Base-by-base conservation (phyloP, 2,113 vertebrate species). In the Calidris pugnax region DNA sequence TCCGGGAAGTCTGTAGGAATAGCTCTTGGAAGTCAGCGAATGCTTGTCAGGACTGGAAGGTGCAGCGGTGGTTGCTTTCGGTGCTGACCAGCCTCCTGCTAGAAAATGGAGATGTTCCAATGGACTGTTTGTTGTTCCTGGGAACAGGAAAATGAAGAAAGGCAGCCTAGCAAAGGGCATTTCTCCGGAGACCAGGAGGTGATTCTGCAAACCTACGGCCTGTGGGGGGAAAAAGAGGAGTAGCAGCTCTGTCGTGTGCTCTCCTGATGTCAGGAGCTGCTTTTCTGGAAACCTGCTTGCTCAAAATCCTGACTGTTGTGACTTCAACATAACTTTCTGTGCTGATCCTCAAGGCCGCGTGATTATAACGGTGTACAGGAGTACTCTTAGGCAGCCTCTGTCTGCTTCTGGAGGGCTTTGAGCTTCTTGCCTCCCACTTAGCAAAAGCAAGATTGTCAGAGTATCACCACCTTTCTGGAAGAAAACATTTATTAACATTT, bases 81-180 rank as follows among this genome's bases (percentile, higher is more conserved):
- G 51, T 77, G 73, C 66, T 84, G 39, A 68, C 37, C 8, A 62
- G 51, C 60, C 86, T 89, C 83, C 87, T 72, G 51, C 37, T 57
- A 63, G 75, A 68, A 88, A 73, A 74, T 43, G 33, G 75, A 90
- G 73, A 60, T 89, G 17, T 81, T 92, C 60, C 57, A 73, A 57
- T 21, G 67, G 75, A 50, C 62, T 22, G 9, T 6, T 64, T 53
- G 67, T 71, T 94, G 92, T 51, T 10, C 57, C 73, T 90, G 84
- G 76, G 89, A 93, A 90, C 74, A 87, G 89, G 80, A 91, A 95
- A 89, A 79, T 76, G 66, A 93, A 90, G 84, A 85, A 96, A 87
- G 63, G 50, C 91, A 94, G 84, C 77, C 90, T 57, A 91, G 71
- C 83, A 82, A 95, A 92, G 87, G 81, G 74, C 62, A 82, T 93